Base-by-base conservation (phyloP, 2,888 invertebrate genomes). In the Macroteleia sp. region DNA sequence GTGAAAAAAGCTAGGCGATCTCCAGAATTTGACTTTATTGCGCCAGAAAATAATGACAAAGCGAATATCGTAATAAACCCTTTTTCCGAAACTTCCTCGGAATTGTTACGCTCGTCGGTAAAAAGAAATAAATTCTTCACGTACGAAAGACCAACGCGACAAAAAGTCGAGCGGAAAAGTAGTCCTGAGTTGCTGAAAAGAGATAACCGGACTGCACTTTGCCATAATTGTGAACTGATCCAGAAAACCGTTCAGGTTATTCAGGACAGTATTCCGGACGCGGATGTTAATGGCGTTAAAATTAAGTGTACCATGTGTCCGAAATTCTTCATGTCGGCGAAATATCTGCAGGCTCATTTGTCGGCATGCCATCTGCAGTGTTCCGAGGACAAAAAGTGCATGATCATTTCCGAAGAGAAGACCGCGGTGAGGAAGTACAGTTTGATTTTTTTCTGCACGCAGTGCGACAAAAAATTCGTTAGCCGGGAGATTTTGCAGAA, bases 271-370 rank as follows among this genome's bases (percentile, higher is more conserved):
- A 28, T 39, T 17, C 10, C 48, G 9, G 12, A 14, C 8, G 8
- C 10, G 2, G 62, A 41, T 10, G 0, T 20, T 3, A 59, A 12
- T 14, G 32, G 25, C 1, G 9, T 52, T 3, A 25, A 20, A 20
- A 16, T 64, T 3, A 64, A 64, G 17, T 64, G 64, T 32, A 19
- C 64, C 0, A 10, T 42, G 12, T 64, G 64, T 16, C 41, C 50
- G 0, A 28, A 41, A 16, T 52, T 42, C 2, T 64, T 41, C 8
- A n/a, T 32, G 8, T 50, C 30, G 8, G 52, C 12, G 4, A 8
- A 19, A 16, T 25, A 10, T 10, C 12, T 64, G 1, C 42, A 42
- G 8, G 1, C 12, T 1, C 64, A 64, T 42, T 20, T 64, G 12
- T 20, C 22, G 0, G 3, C 3, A 0, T 19, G 1, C 6, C 62